phyloP scores from a whole-genome alignment of 2,888 invertebrate species.

The Gastracanthus pulcherrimus region DNA sequence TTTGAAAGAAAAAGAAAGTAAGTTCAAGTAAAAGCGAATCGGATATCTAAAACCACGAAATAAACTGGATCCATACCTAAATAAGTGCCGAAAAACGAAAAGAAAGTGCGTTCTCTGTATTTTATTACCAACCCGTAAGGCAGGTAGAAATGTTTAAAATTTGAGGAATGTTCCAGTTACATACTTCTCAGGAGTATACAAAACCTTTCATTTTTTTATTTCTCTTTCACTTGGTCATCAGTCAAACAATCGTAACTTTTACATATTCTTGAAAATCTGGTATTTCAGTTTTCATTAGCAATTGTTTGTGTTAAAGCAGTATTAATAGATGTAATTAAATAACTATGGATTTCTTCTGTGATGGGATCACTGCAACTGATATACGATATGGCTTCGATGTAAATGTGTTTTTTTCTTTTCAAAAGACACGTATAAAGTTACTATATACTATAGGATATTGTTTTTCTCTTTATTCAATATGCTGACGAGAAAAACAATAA shows the following conservation, averaged over 20 bases:
- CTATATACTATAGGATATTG: no score
- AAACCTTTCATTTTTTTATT: conserved; percentile 22
- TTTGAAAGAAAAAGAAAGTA: conserved; percentile 46
- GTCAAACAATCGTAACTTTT: neutral
- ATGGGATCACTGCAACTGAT: no score
- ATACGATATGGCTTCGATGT: no score
- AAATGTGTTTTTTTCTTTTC: no score
- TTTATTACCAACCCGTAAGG: conserved; percentile 10
- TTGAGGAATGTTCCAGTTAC: conserved; percentile 40
- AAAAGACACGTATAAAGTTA: no score
- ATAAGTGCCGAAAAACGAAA: neutral
- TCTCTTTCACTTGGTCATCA: neutral
- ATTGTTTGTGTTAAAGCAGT: no score
- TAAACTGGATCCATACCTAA: conserved; percentile 26
- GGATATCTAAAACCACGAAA: conserved; percentile 21
- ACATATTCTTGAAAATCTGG: no score
- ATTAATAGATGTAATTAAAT: no score
- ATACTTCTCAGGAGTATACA: conserved; percentile 22
- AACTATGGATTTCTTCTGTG: no score
- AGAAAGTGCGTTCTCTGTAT: conserved; percentile 11
- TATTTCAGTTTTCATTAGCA: no score
- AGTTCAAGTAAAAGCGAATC: conserved; percentile 13
- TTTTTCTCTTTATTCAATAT: no score
- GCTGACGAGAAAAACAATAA: no score
- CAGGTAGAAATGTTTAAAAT: conserved; percentile 23